A percentile compares a stretch with the other conserved stretches of the same genome.
These are phyloP conservation scores for Brachypodius melanocephalos DNA, from an alignment of 2,113 vertebrate species.

Conservation along the genomic window DNA sequence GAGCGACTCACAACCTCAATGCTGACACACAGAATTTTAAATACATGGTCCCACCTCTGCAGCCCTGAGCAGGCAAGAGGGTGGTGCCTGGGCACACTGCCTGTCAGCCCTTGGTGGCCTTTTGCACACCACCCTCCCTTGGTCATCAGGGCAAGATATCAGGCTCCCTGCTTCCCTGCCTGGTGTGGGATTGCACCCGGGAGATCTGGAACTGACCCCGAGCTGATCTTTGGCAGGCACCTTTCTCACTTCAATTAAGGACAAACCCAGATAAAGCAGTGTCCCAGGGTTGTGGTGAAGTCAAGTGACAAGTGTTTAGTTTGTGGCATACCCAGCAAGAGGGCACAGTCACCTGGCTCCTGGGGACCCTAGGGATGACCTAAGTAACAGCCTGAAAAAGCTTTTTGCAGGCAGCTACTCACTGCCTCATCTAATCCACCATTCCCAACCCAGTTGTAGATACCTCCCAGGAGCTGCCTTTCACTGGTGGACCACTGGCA, in stretches of 20 bases:
- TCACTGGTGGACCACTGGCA: background rate
- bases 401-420: background rate
- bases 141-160: background rate
- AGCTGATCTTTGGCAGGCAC: background rate
- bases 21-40: background rate
- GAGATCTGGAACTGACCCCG: background rate
- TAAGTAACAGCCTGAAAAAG: background rate
- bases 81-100: background rate
- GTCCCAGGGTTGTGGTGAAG: background rate
- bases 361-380: background rate
- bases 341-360: background rate
- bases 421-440: background rate
- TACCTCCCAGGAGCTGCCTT: background rate
- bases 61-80: background rate
- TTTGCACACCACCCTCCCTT: background rate
- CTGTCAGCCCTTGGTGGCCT: background rate
- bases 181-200: accelerated
- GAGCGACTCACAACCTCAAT: accelerated
- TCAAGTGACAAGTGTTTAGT: background rate
- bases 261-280: background rate
- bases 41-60: background rate
- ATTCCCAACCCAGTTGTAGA: background rate
- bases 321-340: background rate
- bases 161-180: background rate
- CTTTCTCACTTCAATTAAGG: background rate